Percentiles rank a stretch among this genome's conserved stretches.
Evolutionary conservation across 2,113 vertebrate genomes (phyloP).

Genomic region (Hyperopisus bebe): DNA sequence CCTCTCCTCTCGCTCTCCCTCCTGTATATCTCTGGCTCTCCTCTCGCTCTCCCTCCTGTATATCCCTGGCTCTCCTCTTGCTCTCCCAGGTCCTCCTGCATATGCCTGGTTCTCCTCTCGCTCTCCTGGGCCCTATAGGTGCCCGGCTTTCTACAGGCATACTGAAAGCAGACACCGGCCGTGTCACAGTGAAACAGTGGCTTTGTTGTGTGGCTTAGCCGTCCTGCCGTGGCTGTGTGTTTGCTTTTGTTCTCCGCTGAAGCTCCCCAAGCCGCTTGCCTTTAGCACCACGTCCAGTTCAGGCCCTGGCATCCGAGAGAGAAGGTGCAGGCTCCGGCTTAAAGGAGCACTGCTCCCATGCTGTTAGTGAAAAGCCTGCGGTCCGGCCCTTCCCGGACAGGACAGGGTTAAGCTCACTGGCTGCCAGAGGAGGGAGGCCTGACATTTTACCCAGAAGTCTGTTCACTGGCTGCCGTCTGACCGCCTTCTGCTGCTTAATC

Average conservation of each 20-base stretch:
- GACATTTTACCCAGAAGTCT: slow-evolving; percentile 30
- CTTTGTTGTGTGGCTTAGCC: slow-evolving; percentile 4
- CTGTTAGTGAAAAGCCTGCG: background rate
- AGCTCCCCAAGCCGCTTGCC: background rate
- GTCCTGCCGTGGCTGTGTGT: background rate
- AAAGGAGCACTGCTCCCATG: background rate
- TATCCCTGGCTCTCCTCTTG: background rate
- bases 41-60: background rate
- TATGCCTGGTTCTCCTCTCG: background rate
- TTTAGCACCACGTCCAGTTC: slow-evolving; percentile 1
- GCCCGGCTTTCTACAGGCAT: background rate
- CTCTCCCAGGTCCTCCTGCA: no score
- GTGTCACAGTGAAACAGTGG: background rate
- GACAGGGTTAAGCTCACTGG: slow-evolving; percentile 17
- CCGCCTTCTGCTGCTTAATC: slow-evolving; percentile 29
- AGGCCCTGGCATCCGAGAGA: background rate
- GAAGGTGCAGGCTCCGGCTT: background rate
- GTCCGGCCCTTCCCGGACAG: background rate
- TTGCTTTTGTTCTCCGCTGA: background rate
- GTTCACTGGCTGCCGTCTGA: slow-evolving; percentile 17
- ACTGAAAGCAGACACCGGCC: background rate
- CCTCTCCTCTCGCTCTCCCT: background rate
- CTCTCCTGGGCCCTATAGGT: background rate
- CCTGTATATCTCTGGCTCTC: background rate
- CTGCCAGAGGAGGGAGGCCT: slow-evolving; percentile 20